These are phyloP conservation scores for Oligia latruncula DNA, from an alignment of 2,888 invertebrate genomes.

Conservation along the genomic window DNA sequence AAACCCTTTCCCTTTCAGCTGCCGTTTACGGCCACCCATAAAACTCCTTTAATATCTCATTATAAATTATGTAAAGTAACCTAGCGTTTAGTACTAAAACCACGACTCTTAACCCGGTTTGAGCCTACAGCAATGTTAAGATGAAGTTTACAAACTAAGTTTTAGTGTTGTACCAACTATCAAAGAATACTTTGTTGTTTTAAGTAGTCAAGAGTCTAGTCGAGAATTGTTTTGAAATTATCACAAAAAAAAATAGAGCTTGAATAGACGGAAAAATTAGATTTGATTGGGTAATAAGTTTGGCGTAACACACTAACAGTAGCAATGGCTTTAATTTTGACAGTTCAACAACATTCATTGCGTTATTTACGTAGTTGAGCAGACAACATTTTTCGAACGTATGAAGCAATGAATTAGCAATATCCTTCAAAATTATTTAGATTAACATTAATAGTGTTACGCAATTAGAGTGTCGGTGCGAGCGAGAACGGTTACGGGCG, in stretches of 20 bases:
- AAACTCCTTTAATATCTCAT: conserved; percentile 68
- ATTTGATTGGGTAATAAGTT: too few species aligned
- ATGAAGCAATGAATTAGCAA: background rate
- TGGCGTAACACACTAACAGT: background rate
- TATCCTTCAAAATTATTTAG: background rate
- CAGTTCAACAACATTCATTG: background rate
- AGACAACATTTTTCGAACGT: background rate
- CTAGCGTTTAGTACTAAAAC: conserved; percentile 43
- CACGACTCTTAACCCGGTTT: conserved; percentile 19
- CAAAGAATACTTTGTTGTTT: background rate
- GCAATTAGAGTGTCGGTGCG: too few species aligned
- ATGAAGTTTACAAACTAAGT: conserved; percentile 8
- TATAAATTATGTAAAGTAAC: conserved; percentile 68
- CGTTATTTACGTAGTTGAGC: background rate
- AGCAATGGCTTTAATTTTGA: background rate
- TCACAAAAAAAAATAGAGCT: background rate
- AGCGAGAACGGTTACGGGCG: too few species aligned
- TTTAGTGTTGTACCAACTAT: conserved; percentile 11
- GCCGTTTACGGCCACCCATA: conserved; percentile 62
- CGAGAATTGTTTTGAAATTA: background rate
- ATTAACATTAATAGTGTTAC: too few species aligned
- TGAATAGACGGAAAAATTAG: too few species aligned
- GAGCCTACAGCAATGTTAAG: conserved; percentile 3
- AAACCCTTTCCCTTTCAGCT: conserved; percentile 63
- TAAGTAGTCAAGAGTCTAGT: too few species aligned